A percentile compares a stretch with the other conserved stretches of the same genome.
phyloP scores from a whole-genome alignment of 2,113 vertebrate genomes.

The Rostratula benghalensis region DNA sequence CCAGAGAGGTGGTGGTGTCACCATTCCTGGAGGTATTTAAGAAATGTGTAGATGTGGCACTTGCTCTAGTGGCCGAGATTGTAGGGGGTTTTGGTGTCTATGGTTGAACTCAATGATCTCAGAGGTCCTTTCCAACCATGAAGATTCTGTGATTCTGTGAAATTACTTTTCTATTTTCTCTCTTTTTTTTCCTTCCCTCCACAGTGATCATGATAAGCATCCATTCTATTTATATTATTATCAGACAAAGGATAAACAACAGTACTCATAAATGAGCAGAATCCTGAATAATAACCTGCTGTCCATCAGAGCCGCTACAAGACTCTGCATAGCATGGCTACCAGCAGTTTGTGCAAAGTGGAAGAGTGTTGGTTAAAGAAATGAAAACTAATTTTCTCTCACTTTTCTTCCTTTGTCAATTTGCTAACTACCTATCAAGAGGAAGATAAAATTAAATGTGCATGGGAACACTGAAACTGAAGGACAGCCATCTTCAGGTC shows the following conservation, averaged over 20 bases:
- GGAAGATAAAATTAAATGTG: not conserved
- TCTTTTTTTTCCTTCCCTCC: not conserved
- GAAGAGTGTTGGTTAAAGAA: not conserved
- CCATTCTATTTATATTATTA: not conserved
- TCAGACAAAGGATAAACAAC: not conserved
- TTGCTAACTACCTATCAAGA: not conserved
- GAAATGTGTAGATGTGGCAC: too few species aligned
- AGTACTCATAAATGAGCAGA: not conserved
- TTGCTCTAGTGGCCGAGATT: too few species aligned
- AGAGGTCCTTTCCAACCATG: too few species aligned
- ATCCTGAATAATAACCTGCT: not conserved
- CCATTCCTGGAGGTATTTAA: too few species aligned
- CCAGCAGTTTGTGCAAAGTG: not conserved
- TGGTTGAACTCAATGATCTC: too few species aligned
- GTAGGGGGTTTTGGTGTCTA: too few species aligned
- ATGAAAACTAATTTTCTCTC: not conserved
- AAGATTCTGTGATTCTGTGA: not conserved
- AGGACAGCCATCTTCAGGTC: not conserved
- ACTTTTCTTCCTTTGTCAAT: not conserved
- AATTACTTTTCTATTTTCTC: not conserved
- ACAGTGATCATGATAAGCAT: not conserved
- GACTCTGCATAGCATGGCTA: accelerated
- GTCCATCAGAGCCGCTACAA: not conserved
- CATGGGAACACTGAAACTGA: not conserved
- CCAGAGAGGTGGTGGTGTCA: too few species aligned